Evolutionary conservation across 2,888 invertebrate genomes (phyloP).

Genomic region (Platycheirus albimanus): DNA sequence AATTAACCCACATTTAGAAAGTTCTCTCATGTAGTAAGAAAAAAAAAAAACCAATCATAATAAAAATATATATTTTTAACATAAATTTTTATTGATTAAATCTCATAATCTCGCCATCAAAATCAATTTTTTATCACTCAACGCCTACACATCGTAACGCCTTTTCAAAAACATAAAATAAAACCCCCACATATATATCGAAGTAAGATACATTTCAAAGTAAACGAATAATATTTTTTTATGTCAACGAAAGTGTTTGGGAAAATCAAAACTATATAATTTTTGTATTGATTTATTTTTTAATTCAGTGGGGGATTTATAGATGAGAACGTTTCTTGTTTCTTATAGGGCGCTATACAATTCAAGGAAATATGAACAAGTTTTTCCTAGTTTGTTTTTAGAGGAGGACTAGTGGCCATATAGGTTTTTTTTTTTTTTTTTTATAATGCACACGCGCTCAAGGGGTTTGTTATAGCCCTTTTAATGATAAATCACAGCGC

Average conservation of each 20-base stretch:
- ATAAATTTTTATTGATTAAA: neutral
- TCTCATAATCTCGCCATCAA: conserved; percentile 2
- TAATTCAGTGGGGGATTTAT: no score
- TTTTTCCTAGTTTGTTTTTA: no score
- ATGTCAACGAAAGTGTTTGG: conserved; percentile 6
- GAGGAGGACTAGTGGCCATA: no score
- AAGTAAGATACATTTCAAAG: neutral
- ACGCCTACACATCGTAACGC: neutral
- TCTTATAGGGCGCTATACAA: no score
- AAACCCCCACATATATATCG: conserved; percentile 1
- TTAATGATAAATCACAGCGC: no score
- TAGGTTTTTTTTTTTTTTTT: no score
- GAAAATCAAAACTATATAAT: neutral
- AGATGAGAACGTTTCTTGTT: no score
- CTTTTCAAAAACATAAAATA: neutral
- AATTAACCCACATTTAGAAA: neutral
- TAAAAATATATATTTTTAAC: neutral
- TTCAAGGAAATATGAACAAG: no score
- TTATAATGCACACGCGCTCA: no score
- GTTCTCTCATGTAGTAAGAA: neutral
- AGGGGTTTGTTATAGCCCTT: no score
- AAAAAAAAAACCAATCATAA: neutral
- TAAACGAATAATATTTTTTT: neutral
- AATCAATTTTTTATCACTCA: conserved; percentile 3
- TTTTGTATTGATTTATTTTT: no score